Evolutionary conservation across 1,140 invertebrate genomes (phyloP).

Genomic region (Copidosoma floridanum): DNA sequence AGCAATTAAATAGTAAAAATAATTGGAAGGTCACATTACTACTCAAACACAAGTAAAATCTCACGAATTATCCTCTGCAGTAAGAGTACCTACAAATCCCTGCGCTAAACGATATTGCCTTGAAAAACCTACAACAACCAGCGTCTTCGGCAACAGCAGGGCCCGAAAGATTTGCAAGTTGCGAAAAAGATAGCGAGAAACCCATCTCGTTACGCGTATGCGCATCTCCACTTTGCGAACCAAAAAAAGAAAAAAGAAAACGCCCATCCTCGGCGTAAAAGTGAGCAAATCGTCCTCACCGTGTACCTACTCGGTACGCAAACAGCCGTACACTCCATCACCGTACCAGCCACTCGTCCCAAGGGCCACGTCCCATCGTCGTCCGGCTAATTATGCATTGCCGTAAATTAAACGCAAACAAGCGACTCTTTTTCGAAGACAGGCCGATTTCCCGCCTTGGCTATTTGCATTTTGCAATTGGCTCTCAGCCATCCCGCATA

Average conservation of each 20-base stretch:
- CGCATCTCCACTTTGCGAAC: no score
- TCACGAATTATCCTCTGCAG: no score
- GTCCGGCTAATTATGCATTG: constrained; percentile 34
- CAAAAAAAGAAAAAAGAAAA: neutral
- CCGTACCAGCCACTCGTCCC: neutral
- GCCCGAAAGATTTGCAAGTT: no score
- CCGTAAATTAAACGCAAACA: constrained; percentile 37
- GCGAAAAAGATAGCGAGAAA: no score
- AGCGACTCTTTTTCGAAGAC: neutral
- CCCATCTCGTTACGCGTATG: no score
- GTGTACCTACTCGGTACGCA: constrained; percentile 1
- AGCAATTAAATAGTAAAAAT: no score
- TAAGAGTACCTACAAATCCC: no score
- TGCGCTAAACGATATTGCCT: no score
- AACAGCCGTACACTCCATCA: neutral
- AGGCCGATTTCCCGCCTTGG: neutral
- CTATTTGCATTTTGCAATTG: constrained; percentile 26
- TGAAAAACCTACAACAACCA: no score
- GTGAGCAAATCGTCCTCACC: constrained; percentile 12
- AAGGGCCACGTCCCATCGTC: neutral
- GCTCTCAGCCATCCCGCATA: neutral
- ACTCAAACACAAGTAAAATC: no score
- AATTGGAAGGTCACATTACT: no score
- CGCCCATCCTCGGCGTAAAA: neutral
- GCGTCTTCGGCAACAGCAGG: no score